Base-by-base conservation (phyloP, 1,140 invertebrate species). In the Apocrypta bakeri region DNA sequence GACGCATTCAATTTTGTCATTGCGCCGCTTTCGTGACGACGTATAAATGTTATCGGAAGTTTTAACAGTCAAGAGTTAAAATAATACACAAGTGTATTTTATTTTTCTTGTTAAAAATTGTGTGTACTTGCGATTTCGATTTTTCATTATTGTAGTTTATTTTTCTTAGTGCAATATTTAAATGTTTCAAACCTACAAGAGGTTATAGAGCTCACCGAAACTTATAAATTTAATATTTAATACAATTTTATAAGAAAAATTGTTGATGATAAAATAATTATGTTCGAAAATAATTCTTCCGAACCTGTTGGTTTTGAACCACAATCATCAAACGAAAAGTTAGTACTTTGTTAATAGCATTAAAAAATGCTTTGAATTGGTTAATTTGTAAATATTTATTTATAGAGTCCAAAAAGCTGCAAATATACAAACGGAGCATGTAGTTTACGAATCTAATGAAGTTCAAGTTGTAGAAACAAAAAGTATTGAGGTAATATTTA, bases 391-490 rank as follows among this genome's bases (percentile, higher is more conserved):
- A 74, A 75, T 29, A 63, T 78, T 61, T 64, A 84, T 78, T 56
- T n/a, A n/a, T 80, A 90, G 88, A 77, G 75, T 85, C 8, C 82
- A 89, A 81, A 84, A 82, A 76, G 42, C 84, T 9, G 71, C 85
- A 31, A 88, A 85, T 69, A 73, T 89, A 69, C 91, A 91, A 85
- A 92, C 90, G 7, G 90, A 89, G 17, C 79, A 87, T 31, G 85
- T 91, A 29, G 64, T 85, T 81, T 88, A 88, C 81, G 69, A 88
- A 37, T 71, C 84, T 12, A 83, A 86, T 31, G 72, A 85, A 31
- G 82, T 84, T 2, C 91, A 92, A 86, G 87, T 87, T 31, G 42
- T 83, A 21, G 88, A 89, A 76, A 88, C 85, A 37, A 89, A 84
- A 84, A 88, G 69, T 79, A 84, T 90, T 31, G 87, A 89, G 84